These are phyloP conservation scores for Acrocephalus kingi DNA, from an alignment of 2,113 vertebrate genomes.

Conservation along the genomic window DNA sequence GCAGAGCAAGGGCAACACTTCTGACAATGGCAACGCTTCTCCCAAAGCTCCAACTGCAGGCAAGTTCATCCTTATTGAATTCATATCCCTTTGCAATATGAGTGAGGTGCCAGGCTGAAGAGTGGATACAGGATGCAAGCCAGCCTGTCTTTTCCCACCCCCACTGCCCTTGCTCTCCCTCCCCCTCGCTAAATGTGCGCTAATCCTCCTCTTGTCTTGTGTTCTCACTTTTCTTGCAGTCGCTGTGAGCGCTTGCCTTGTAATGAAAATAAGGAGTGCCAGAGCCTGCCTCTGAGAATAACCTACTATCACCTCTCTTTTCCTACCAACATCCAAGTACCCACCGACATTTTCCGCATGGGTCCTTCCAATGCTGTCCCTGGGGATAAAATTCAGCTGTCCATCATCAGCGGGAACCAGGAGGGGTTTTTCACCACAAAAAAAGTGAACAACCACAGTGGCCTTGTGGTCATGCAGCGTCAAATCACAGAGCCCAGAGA, in stretches of 20 bases:
- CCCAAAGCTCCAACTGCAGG: neutral
- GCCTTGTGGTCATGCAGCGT: conserved; percentile 86
- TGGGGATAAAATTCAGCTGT: conserved; percentile 89
- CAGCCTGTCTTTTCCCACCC: neutral
- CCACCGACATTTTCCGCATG: conserved; percentile 97
- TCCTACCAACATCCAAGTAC: conserved; percentile 93
- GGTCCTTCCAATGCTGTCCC: conserved; percentile 85
- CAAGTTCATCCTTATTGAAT: neutral
- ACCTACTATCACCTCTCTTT: conserved; percentile 98
- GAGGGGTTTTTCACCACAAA: conserved; percentile 87
- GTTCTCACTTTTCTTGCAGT: conserved; percentile 88
- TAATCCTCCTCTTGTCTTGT: conserved; percentile 76
- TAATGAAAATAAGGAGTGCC: conserved; percentile 93
- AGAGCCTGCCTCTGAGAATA: conserved; percentile 95
- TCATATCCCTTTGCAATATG: neutral
- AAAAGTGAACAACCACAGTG: conserved; percentile 80
- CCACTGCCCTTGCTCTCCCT: conserved; percentile 31
- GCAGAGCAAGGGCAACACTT: neutral
- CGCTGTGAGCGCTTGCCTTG: conserved; percentile 99
- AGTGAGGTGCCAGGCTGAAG: conserved; percentile 15
- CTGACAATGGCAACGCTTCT: neutral
- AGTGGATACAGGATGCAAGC: neutral
- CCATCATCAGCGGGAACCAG: conserved; percentile 89
- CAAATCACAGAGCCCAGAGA: conserved; percentile 85
- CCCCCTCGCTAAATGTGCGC: conserved; percentile 61